Evolutionary conservation across 2,888 invertebrate species (phyloP).

Genomic region (Malachius bipustulatus): DNA sequence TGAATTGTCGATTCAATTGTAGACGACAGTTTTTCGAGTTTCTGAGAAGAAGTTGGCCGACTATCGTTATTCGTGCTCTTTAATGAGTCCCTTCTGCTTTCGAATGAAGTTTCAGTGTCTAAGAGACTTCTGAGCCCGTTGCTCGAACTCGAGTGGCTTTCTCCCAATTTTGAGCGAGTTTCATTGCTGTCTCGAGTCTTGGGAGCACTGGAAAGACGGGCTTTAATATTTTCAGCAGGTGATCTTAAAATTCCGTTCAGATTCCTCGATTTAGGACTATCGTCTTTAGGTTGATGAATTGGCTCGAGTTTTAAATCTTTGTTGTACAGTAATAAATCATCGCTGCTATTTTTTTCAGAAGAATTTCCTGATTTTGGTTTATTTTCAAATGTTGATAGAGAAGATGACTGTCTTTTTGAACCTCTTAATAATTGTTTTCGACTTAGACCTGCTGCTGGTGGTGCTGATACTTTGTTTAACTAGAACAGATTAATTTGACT

Average conservation of each 20-base stretch:
- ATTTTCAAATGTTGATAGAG: not conserved
- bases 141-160: conserved; percentile 18
- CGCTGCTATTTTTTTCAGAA: conserved; percentile 1
- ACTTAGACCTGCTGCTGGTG: too few species aligned
- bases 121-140: conserved; percentile 13
- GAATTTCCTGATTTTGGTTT: not conserved
- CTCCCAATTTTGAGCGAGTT: conserved; percentile 15
- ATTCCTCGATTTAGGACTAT: conserved; percentile 31
- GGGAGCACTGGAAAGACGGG: conserved; percentile 43
- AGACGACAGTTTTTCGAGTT: conserved; percentile 9
- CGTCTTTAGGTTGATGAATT: conserved; percentile 31
- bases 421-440: conserved; percentile 8
- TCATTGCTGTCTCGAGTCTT: conserved; percentile 9
- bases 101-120: conserved; percentile 7
- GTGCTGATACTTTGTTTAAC: too few species aligned
- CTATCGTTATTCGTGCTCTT: conserved; percentile 9
- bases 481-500: too few species aligned
- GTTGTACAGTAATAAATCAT: not conserved
- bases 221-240: conserved; percentile 44
- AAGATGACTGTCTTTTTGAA: not conserved
- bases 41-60: conserved; percentile 22
- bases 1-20: conserved; percentile 22
- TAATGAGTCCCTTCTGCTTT: conserved; percentile 2
- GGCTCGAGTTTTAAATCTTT: conserved; percentile 25
- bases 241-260: conserved; percentile 39